Evolutionary conservation across 1,140 invertebrate species (phyloP).

Genomic region (Theocolax elegans): DNA sequence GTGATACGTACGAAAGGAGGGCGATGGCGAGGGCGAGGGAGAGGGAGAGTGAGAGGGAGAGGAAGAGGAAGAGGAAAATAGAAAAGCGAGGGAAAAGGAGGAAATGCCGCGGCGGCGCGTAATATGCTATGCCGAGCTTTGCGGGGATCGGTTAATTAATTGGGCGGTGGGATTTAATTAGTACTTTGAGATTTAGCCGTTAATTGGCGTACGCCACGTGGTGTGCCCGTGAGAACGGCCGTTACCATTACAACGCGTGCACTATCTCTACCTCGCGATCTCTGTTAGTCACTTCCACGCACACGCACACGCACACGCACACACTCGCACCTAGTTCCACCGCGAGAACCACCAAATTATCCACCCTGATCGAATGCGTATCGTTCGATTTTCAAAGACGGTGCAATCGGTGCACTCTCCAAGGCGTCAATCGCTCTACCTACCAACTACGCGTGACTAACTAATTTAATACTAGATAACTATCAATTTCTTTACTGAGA

Average conservation of each 20-base stretch:
- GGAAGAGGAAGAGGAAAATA: background rate
- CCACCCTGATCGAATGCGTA: too few species aligned
- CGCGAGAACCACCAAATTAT: too few species aligned
- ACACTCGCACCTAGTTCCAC: too few species aligned
- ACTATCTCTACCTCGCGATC: slow-evolving; percentile 1
- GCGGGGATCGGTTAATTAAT: slow-evolving; percentile 51
- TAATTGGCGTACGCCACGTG: slow-evolving; percentile 53
- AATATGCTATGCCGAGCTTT: slow-evolving; percentile 4
- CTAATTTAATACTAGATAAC: too few species aligned
- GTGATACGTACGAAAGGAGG: background rate
- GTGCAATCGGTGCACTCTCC: too few species aligned
- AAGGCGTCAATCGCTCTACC: too few species aligned
- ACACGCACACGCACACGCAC: too few species aligned
- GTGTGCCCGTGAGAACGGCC: too few species aligned
- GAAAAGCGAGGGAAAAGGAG: background rate
- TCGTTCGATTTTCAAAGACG: too few species aligned
- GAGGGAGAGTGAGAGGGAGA: background rate
- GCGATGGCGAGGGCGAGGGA: background rate
- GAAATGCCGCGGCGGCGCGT: slow-evolving; percentile 10
- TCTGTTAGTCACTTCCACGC: too few species aligned
- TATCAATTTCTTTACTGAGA: too few species aligned
- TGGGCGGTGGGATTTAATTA: slow-evolving; percentile 55
- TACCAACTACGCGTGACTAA: too few species aligned
- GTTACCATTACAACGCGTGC: slow-evolving; percentile 24
- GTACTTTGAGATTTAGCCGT: slow-evolving; percentile 52